Evolutionary conservation across 2,113 vertebrate genomes (phyloP).

Genomic region (Daubentonia madagascariensis): DNA sequence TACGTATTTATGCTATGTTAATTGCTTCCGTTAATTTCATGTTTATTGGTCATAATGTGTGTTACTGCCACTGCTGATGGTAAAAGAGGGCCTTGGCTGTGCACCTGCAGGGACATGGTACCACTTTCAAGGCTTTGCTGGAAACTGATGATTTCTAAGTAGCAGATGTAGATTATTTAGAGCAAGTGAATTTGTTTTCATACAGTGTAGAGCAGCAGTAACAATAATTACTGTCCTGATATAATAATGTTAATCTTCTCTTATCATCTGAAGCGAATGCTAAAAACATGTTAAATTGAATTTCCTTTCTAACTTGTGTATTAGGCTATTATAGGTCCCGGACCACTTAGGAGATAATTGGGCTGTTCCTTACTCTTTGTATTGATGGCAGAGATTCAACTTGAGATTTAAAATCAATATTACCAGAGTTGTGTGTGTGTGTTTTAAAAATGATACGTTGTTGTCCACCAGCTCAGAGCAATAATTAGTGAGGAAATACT

Average conservation of each 20-base stretch:
- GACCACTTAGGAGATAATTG: neutral
- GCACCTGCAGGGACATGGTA: neutral
- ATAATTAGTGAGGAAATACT: neutral
- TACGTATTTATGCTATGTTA: neutral
- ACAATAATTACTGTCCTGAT: neutral
- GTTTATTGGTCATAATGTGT: neutral
- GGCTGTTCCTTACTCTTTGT: neutral
- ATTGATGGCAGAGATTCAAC: neutral
- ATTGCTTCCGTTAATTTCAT: conserved; percentile 1
- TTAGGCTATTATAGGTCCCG: neutral
- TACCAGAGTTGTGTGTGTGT: neutral
- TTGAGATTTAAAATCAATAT: conserved; percentile 48
- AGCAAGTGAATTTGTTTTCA: conserved; percentile 21
- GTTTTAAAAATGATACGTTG: neutral
- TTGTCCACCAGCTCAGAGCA: neutral
- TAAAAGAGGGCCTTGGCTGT: neutral
- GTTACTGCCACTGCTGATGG: neutral
- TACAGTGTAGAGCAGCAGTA: neutral
- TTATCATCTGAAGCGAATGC: conserved; percentile 27
- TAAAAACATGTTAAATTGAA: neutral
- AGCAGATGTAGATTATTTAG: conserved; percentile 1
- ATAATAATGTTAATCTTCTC: conserved; percentile 18
- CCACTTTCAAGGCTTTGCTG: neutral
- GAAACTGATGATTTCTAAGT: neutral
- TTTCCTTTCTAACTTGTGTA: conserved; percentile 5